A percentile compares a stretch with the other conserved stretches of the same genome.
Conservation (phyloP, 2,797 vertebrate genomes). For the Poecilia picta region DNA sequence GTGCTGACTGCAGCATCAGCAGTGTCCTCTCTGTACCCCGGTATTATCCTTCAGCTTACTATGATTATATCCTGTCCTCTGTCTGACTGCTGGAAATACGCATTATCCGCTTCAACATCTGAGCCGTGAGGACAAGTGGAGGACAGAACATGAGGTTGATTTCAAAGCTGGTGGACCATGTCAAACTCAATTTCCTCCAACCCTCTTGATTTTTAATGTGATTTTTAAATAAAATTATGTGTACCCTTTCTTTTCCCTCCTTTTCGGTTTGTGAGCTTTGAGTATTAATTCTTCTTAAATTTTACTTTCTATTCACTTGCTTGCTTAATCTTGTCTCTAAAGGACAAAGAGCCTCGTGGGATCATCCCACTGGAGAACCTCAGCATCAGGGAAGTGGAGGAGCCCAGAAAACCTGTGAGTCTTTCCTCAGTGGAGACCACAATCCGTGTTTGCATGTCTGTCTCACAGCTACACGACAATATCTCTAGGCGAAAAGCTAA, state of each 20-base stretch:
- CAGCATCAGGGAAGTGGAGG: conserved; percentile 96
- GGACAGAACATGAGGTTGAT: background rate
- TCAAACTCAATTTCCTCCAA: conserved; percentile 15
- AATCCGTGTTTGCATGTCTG: background rate
- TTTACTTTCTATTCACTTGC: conserved; percentile 24
- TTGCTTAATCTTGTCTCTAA: conserved; percentile 9
- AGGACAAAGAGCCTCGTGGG: conserved; percentile 97
- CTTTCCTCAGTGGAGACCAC: conserved; percentile 38
- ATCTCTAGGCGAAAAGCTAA: conserved; percentile 1
- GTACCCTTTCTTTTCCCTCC: background rate
- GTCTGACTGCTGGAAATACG: conserved; percentile 44
- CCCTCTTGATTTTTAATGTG: background rate
- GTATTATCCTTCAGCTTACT: conserved; percentile 67
- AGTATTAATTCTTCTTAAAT: background rate
- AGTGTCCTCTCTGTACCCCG: conserved; percentile 55
- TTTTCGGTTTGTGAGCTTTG: background rate
- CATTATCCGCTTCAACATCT: conserved; percentile 39
- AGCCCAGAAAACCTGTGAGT: conserved; percentile 94
- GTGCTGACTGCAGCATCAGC: conserved; percentile 63
- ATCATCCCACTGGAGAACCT: conserved; percentile 97
- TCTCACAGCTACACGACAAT: background rate
- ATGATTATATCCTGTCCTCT: conserved; percentile 67
- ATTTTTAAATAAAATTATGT: background rate
- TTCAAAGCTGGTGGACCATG: conserved; percentile 17
- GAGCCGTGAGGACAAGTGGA: conserved; percentile 17